phyloP scores from a whole-genome alignment of 2,113 vertebrate species.

The Glaucidium brasilianum region DNA sequence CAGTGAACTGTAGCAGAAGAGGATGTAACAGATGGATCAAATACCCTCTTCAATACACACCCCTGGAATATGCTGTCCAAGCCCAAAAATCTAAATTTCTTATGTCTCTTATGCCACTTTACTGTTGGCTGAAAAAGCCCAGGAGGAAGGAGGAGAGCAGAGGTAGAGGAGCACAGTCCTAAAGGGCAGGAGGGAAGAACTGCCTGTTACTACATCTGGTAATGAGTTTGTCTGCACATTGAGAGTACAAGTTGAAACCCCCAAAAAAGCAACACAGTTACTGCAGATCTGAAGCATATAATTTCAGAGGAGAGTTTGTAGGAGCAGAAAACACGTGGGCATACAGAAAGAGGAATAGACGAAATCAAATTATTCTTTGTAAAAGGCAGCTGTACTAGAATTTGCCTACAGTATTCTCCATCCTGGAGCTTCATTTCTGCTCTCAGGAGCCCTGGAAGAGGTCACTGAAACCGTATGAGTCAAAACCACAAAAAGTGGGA shows the following conservation, averaged over 20 bases:
- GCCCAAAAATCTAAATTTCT: not conserved
- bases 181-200: not conserved
- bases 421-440: not conserved
- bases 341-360: slow-evolving; percentile 6
- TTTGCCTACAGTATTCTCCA: not conserved
- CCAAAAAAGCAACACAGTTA: not conserved
- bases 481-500: not conserved
- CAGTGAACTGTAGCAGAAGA: not conserved
- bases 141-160: not conserved
- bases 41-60: not conserved
- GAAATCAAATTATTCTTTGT: not conserved
- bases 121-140: not conserved
- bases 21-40: not conserved
- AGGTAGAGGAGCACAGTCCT: not conserved
- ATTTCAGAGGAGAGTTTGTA: slow-evolving; percentile 31
- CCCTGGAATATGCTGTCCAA: not conserved
- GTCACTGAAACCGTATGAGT: not conserved
- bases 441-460: not conserved
- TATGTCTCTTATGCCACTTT: not conserved
- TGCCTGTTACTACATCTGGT: not conserved
- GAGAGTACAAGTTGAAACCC: not conserved
- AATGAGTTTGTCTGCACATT: not conserved
- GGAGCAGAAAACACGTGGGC: slow-evolving; percentile 18
- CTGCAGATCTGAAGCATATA: not conserved
- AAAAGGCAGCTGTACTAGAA: not conserved